Conservation (phyloP, 1,140 invertebrate genomes). For the Eurosta solidaginis region DNA sequence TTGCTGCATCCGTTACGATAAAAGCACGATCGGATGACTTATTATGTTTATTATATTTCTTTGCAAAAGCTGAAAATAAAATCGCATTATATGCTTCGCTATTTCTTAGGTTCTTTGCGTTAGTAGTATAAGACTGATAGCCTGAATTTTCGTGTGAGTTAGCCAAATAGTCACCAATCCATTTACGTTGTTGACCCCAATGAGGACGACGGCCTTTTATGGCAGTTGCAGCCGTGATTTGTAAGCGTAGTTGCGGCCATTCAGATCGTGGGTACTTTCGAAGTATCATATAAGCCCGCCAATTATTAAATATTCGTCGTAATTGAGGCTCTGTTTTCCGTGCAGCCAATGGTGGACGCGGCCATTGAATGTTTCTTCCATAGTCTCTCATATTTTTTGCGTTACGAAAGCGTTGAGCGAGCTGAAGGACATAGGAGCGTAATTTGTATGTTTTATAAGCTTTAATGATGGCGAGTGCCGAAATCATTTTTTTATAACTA, state of each 20-base stretch:
- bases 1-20: slow-evolving; percentile 82
- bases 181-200: slow-evolving; percentile 84
- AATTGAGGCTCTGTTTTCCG: slow-evolving; percentile 61
- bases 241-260: slow-evolving; percentile 81
- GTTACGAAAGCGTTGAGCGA: slow-evolving; percentile 68
- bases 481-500: slow-evolving; percentile 83
- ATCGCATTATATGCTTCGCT: slow-evolving; percentile 71
- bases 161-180: slow-evolving; percentile 91
- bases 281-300: slow-evolving; percentile 88
- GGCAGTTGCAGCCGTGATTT: slow-evolving; percentile 80
- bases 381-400: slow-evolving; percentile 71
- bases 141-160: slow-evolving; percentile 77
- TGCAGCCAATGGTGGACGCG: slow-evolving; percentile 72
- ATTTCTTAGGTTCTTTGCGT: slow-evolving; percentile 72
- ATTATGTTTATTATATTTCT: slow-evolving; percentile 76
- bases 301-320: slow-evolving; percentile 68
- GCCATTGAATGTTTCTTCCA: slow-evolving; percentile 83
- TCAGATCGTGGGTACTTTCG: slow-evolving; percentile 78
- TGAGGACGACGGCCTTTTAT: slow-evolving; percentile 74
- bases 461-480: slow-evolving; percentile 79
- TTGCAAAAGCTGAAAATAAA: slow-evolving; percentile 67
- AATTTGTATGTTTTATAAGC: slow-evolving; percentile 87
- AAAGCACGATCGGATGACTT: slow-evolving; percentile 88
- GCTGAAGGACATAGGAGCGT: slow-evolving; percentile 74
- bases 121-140: slow-evolving; percentile 71